phyloP scores from a whole-genome alignment of 2,888 invertebrate species.

The Prionchulus punctatus region DNA sequence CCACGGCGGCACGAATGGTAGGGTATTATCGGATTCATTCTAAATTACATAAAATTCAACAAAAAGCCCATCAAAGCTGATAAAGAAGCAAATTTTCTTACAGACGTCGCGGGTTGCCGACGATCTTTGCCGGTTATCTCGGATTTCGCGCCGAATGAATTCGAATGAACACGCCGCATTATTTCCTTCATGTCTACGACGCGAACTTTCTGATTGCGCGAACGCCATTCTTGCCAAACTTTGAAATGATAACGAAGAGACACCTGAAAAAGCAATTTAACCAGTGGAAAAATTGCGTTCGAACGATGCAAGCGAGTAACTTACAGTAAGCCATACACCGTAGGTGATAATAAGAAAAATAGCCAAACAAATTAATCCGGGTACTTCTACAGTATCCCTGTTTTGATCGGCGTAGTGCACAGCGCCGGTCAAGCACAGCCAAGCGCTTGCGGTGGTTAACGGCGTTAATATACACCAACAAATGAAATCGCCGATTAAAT shows the following conservation, averaged over 20 bases:
- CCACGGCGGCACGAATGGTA: no score
- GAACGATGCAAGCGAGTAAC: constrained; percentile 8
- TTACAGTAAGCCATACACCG: constrained; percentile 25
- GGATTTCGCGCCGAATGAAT: no score
- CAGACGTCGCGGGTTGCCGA: no score
- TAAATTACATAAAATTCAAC: no score
- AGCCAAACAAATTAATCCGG: constrained; percentile 24
- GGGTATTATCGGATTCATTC: no score
- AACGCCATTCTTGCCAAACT: constrained; percentile 23
- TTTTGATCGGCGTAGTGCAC: constrained; percentile 18
- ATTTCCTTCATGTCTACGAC: constrained; percentile 1
- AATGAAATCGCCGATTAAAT: constrained; percentile 41
- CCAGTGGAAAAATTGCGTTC: neutral
- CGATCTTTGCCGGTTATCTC: no score
- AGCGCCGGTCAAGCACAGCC: constrained; percentile 39
- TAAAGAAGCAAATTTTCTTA: no score
- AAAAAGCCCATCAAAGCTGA: no score
- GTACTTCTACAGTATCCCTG: constrained; percentile 19
- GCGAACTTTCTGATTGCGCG: constrained; percentile 7
- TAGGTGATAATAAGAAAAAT: constrained; percentile 23
- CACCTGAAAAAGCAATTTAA: constrained; percentile 24
- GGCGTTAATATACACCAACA: constrained; percentile 46
- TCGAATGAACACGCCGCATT: no score
- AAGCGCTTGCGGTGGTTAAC: constrained; percentile 41
- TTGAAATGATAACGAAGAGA: constrained; percentile 22